phyloP scores from a whole-genome alignment of 2,797 vertebrate genomes.

The Kryptolebias ocellatus region DNA sequence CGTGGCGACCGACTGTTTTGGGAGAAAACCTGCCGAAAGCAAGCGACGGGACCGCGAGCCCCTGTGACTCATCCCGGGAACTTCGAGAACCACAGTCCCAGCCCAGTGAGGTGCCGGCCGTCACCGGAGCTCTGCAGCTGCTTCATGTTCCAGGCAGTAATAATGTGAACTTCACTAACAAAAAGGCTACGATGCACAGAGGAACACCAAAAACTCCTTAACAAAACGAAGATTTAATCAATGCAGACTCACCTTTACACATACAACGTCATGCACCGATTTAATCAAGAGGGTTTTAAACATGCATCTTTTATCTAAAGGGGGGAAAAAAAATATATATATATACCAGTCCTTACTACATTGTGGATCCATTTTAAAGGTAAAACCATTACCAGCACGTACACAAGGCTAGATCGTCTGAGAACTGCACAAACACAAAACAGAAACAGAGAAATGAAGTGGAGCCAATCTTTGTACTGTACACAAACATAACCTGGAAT shows the following conservation, averaged over 20 bases:
- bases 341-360: constrained; percentile 10
- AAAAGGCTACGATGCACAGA: constrained; percentile 34
- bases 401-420: constrained; percentile 20
- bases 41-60: too few relatives aligned
- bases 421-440: constrained; percentile 52
- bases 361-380: constrained; percentile 12
- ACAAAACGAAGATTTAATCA: constrained; percentile 8
- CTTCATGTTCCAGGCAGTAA: constrained; percentile 30
- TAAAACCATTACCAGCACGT: constrained; percentile 27
- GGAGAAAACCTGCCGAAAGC: too few relatives aligned
- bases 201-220: constrained; percentile 23
- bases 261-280: constrained; percentile 64
- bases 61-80: too few relatives aligned
- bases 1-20: too few relatives aligned
- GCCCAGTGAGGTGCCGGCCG: background rate
- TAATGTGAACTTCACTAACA: constrained; percentile 30
- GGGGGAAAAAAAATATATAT: background rate
- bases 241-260: constrained; percentile 53
- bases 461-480: constrained; percentile 42
- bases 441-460: constrained; percentile 37
- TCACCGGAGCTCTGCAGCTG: constrained; percentile 3
- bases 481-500: constrained; percentile 63
- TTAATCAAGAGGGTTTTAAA: constrained; percentile 19
- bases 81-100: too few relatives aligned
- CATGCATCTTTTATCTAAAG: constrained; percentile 26